A percentile compares a stretch with the other conserved stretches of the same genome.
phyloP scores from a whole-genome alignment of 2,888 invertebrate species.

The Embidobia sp. region DNA sequence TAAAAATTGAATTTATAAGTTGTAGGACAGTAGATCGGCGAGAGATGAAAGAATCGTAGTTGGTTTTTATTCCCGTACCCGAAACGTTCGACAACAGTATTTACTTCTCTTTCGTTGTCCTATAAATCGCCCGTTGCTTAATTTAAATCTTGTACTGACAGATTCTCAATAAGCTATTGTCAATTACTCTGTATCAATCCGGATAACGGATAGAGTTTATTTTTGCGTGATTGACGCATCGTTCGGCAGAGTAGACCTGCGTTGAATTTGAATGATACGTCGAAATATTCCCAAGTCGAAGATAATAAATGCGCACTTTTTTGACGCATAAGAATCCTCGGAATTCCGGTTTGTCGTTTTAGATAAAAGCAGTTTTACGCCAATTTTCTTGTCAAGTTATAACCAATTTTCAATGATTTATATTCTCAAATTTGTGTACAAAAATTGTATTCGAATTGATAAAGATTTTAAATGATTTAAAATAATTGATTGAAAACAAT shows the following conservation, averaged over 20 bases:
- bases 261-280: slow-evolving; percentile 44
- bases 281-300: slow-evolving; percentile 25
- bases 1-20: slow-evolving; percentile 61
- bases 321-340: slow-evolving; percentile 13
- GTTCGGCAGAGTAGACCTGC: slow-evolving; percentile 52
- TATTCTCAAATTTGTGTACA: too few species aligned
- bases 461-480: too few species aligned
- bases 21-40: slow-evolving; percentile 25
- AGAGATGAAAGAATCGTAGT: slow-evolving; percentile 37
- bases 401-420: too few species aligned
- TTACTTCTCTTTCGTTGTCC: slow-evolving; percentile 38
- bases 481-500: too few species aligned
- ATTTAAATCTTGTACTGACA: slow-evolving; percentile 73
- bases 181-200: slow-evolving; percentile 76
- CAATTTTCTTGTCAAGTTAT: too few species aligned
- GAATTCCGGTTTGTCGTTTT: too few species aligned
- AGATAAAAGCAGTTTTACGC: too few species aligned
- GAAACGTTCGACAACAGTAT: slow-evolving; percentile 9
- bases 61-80: slow-evolving; percentile 28
- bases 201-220: slow-evolving; percentile 68
- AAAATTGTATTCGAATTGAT: too few species aligned
- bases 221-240: slow-evolving; percentile 74
- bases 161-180: slow-evolving; percentile 76
- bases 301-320: slow-evolving; percentile 22
- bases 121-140: slow-evolving; percentile 69